A percentile compares a stretch with the other conserved stretches of the same genome.
Conservation (phyloP, 2,888 invertebrate species). For the Tribolium freemani region DNA sequence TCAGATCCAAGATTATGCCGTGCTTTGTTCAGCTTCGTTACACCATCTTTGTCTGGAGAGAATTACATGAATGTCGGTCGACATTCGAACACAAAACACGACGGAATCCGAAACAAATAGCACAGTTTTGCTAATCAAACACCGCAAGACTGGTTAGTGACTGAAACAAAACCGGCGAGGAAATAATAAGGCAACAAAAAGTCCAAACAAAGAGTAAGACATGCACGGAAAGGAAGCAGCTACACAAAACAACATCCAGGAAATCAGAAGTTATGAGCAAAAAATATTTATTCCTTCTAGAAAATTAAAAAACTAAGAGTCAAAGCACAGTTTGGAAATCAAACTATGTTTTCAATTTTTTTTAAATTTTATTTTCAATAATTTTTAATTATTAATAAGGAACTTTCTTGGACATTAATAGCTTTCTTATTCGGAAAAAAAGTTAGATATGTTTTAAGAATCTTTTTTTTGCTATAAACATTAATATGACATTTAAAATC, state of each 20-base stretch:
- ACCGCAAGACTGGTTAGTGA: background rate
- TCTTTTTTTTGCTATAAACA: too few species aligned
- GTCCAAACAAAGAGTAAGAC: background rate
- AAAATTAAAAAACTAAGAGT: too few species aligned
- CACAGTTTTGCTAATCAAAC: slow-evolving; percentile 8
- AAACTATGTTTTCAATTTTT: too few species aligned
- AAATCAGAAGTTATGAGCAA: too few species aligned
- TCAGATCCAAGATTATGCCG: slow-evolving; percentile 55
- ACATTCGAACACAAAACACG: slow-evolving; percentile 34
- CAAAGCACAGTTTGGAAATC: too few species aligned
- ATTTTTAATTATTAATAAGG: too few species aligned
- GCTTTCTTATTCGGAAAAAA: too few species aligned
- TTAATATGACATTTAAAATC: too few species aligned
- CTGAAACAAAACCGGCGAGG: background rate
- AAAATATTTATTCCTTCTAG: too few species aligned
- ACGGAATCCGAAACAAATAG: slow-evolving; percentile 7
- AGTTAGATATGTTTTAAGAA: too few species aligned
- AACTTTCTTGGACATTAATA: too few species aligned
- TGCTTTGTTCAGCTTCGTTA: slow-evolving; percentile 50
- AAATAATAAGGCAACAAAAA: background rate
- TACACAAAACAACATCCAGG: background rate
- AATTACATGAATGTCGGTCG: slow-evolving; percentile 42
- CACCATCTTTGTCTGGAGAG: slow-evolving; percentile 44
- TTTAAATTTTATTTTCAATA: too few species aligned
- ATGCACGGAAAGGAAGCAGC: background rate